Conservation (phyloP, 2,113 vertebrate genomes). For the Otocyon megalotis region DNA sequence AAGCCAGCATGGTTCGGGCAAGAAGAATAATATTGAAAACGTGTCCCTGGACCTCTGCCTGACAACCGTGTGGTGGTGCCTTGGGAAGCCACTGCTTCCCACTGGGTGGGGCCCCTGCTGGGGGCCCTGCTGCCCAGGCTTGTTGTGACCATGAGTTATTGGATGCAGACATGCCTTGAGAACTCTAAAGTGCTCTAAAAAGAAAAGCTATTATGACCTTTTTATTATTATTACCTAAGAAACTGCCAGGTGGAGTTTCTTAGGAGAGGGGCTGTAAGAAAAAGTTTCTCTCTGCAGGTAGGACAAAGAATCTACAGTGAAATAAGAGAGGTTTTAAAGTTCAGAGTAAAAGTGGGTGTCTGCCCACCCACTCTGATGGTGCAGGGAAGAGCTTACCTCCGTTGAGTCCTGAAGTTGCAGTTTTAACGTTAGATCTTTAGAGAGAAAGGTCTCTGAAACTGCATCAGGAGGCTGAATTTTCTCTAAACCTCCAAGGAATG, state of each 20-base stretch:
- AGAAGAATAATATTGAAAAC: neutral
- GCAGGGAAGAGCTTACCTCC: neutral
- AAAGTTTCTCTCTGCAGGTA: neutral
- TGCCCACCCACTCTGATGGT: neutral
- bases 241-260: neutral
- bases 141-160: neutral
- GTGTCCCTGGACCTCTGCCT: neutral
- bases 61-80: neutral
- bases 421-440: slow-evolving; percentile 6
- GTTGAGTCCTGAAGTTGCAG: neutral
- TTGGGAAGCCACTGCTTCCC: neutral
- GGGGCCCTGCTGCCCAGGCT: neutral
- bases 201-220: neutral
- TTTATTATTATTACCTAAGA: neutral
- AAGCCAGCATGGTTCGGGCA: neutral
- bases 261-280: neutral
- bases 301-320: neutral
- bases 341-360: neutral
- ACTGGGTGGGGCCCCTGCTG: neutral
- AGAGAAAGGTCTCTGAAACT: slow-evolving; percentile 38
- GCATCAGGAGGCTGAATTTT: slow-evolving; percentile 48
- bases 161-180: neutral
- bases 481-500: slow-evolving; percentile 56
- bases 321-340: slow-evolving; percentile 19
- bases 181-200: neutral